These are phyloP conservation scores for Thalassoma bifasciatum DNA, from an alignment of 2,113 vertebrate species.

Conservation along the genomic window DNA sequence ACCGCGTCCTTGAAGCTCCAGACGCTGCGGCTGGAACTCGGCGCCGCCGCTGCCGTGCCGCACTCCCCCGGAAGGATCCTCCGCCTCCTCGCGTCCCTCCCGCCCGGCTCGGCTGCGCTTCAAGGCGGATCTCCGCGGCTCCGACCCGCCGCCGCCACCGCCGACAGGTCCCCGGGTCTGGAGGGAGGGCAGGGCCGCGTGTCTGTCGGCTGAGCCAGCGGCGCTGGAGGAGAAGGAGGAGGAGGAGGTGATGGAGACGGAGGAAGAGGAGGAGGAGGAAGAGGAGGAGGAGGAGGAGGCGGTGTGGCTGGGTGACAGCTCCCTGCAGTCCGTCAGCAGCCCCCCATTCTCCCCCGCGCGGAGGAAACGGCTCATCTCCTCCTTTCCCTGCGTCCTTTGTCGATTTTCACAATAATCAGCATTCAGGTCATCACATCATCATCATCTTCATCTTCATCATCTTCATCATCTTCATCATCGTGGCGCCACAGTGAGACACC, in stretches of 20 bases:
- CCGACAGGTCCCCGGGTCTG: constrained; percentile 87
- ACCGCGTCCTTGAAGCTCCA: constrained; percentile 92
- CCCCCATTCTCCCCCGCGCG: constrained; percentile 80
- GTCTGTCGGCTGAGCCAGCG: constrained; percentile 88
- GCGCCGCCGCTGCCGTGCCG: constrained; percentile 21
- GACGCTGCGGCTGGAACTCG: constrained; percentile 72
- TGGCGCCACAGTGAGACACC: constrained; percentile 67
- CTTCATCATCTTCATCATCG: too few relatives aligned
- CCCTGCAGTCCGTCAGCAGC: constrained; percentile 87
- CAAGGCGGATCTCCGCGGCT: constrained; percentile 93
- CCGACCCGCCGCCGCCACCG: constrained; percentile 88
- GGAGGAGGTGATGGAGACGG: neutral
- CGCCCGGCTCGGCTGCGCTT: constrained; percentile 92
- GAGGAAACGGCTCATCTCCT: constrained; percentile 94
- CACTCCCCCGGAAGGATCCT: constrained; percentile 71
- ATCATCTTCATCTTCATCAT: too few relatives aligned
- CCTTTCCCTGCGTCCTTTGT: constrained; percentile 83
- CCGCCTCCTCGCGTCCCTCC: constrained; percentile 78
- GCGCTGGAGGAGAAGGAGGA: constrained; percentile 71
- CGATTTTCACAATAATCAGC: constrained; percentile 95
- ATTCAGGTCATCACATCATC: constrained; percentile 92
- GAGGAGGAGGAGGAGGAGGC: constrained; percentile 52
- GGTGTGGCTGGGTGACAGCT: constrained; percentile 79
- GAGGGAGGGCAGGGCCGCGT: constrained; percentile 90
- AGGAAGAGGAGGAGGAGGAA: neutral